Percentiles rank a stretch among this genome's conserved stretches.
Evolutionary conservation across 2,888 invertebrate species (phyloP).

Genomic region (Orgyia antiqua): DNA sequence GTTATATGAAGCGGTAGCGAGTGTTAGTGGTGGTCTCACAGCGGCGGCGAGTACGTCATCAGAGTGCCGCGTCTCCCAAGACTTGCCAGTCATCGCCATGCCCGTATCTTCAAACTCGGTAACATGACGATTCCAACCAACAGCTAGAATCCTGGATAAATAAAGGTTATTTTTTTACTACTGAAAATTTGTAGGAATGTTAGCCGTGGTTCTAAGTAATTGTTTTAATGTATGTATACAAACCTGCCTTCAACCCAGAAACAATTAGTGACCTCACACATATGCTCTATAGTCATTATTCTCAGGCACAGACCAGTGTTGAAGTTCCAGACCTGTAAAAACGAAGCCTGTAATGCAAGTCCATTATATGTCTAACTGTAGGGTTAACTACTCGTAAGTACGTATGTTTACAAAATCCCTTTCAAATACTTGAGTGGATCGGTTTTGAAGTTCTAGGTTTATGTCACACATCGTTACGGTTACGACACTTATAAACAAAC

Average conservation of each 20-base stretch:
- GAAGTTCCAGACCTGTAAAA: slow-evolving; percentile 87
- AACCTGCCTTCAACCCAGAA: slow-evolving; percentile 80
- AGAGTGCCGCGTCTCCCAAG: slow-evolving; percentile 84
- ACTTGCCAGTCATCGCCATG: slow-evolving; percentile 76
- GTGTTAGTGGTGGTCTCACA: slow-evolving; percentile 80
- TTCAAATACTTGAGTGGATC: too few relatives aligned
- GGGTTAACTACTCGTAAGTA: too few relatives aligned
- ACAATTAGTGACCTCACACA: slow-evolving; percentile 77
- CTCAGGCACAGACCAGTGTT: slow-evolving; percentile 86
- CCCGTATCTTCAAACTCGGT: slow-evolving; percentile 80
- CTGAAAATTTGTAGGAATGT: too few relatives aligned
- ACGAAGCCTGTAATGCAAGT: too few relatives aligned
- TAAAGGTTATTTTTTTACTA: not conserved
- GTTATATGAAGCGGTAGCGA: slow-evolving; percentile 87
- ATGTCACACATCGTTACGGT: too few relatives aligned
- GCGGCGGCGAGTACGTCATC: slow-evolving; percentile 87
- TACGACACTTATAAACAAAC: too few relatives aligned
- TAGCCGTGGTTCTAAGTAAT: too few relatives aligned
- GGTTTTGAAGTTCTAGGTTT: too few relatives aligned
- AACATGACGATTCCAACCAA: slow-evolving; percentile 87
- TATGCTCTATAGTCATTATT: slow-evolving; percentile 80
- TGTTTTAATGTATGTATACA: too few relatives aligned
- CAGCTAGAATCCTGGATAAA: slow-evolving; percentile 80
- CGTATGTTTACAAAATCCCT: too few relatives aligned
- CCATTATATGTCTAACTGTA: too few relatives aligned